Conservation (phyloP, 2,888 invertebrate genomes). For the Drosophila borborema region DNA sequence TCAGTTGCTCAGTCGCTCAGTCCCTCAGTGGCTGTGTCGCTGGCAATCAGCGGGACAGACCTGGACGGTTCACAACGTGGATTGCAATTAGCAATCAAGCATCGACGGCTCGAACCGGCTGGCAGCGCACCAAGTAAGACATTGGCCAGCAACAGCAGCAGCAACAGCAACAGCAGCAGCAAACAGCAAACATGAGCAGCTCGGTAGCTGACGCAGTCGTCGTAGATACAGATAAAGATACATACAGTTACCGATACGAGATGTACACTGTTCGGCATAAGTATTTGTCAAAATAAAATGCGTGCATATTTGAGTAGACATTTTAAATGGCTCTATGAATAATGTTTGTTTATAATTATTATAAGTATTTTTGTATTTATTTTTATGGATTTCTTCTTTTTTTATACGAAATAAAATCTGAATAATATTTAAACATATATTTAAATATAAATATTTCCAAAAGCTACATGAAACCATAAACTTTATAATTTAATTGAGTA, state of each 20-base stretch:
- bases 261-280: slow-evolving; percentile 15
- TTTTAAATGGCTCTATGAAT: not conserved
- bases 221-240: slow-evolving; percentile 30
- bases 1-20: slow-evolving; percentile 19
- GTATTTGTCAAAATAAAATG: not conserved
- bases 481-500: no score
- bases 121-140: slow-evolving; percentile 53
- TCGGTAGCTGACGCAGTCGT: slow-evolving; percentile 57
- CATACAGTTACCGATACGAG: slow-evolving; percentile 34
- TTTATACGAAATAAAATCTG: no score
- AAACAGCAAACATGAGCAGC: slow-evolving; percentile 57
- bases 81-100: slow-evolving; percentile 79
- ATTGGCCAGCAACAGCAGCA: slow-evolving; percentile 50
- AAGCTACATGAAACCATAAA: no score
- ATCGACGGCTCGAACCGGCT: slow-evolving; percentile 48
- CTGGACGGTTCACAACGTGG: slow-evolving; percentile 47
- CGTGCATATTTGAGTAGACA: not conserved
- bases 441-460: no score
- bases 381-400: no score
- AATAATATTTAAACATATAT: no score
- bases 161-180: slow-evolving; percentile 44
- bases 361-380: no score
- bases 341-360: no score
- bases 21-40: slow-evolving; percentile 26
- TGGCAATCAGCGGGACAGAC: slow-evolving; percentile 57